A percentile compares a stretch with the other conserved stretches of the same genome.
These are phyloP conservation scores for Drosophila colorata DNA, from an alignment of 2,888 invertebrate species.

Conservation along the genomic window DNA sequence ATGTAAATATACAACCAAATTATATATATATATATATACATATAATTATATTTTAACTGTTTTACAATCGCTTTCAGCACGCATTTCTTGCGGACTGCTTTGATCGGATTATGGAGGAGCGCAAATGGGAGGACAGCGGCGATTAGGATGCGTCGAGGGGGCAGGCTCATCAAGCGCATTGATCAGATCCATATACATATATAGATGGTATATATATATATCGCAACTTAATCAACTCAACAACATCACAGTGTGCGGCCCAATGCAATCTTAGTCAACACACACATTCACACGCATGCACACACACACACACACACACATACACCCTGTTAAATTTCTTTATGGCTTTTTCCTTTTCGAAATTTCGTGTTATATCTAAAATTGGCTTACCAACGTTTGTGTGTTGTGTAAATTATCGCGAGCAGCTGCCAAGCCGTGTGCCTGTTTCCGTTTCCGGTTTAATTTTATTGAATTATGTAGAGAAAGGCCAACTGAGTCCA, in stretches of 20 bases:
- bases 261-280: slow-evolving; percentile 41
- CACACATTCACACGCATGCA: slow-evolving; percentile 23
- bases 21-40: neutral
- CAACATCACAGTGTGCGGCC: slow-evolving; percentile 45
- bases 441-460: slow-evolving; percentile 14
- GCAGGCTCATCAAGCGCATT: slow-evolving; percentile 24
- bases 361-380: slow-evolving; percentile 10
- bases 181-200: slow-evolving; percentile 17
- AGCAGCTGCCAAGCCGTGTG: neutral
- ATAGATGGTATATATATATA: slow-evolving; percentile 8
- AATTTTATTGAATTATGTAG: neutral
- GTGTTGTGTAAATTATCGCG: slow-evolving; percentile 27
- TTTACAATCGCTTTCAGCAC: slow-evolving; percentile 70
- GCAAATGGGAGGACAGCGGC: slow-evolving; percentile 93
- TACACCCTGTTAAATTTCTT: slow-evolving; percentile 7
- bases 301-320: slow-evolving; percentile 10
- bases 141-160: slow-evolving; percentile 87
- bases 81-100: slow-evolving; percentile 91
- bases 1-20: slow-evolving; percentile 88
- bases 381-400: slow-evolving; percentile 2
- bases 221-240: slow-evolving; percentile 41
- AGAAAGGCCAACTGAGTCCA: slow-evolving; percentile 22
- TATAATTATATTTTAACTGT: slow-evolving; percentile 4
- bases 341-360: slow-evolving; percentile 1
- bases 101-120: slow-evolving; percentile 97